Evolutionary conservation across 1,140 invertebrate genomes (phyloP), one percentile per base, ranked within the genome.

Genomic region (Neodiprion lecontei): DNA sequence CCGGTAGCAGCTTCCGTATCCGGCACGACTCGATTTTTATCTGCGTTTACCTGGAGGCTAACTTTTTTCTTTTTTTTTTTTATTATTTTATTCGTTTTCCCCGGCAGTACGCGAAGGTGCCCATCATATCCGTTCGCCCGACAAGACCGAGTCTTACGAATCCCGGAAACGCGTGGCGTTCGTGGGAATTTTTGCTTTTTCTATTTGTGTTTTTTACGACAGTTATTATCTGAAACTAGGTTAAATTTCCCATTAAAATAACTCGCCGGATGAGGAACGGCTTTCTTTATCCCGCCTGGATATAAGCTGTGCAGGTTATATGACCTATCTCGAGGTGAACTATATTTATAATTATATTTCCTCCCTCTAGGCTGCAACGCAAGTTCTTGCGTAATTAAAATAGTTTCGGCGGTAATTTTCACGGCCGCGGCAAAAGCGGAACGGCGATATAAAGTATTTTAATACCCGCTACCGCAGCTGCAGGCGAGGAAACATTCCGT

Each of bases 181-280:
- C 2, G 28, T 40, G 28, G 28, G 5, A 3, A 40, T 61, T 61
- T 17, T 61, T 9, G 5, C 9, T 61, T 17, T 1, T 17, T 17
- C 9, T 17, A 4, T 9, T 14, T 14, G 4, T 17, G 3, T 61
- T 17, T 14, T 61, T 61, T 61, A 14, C 53, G n/a, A 61, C 28
- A 40, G 53, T 14, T 61, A 61, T 61, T 61, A 61, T 61, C 28
- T 8, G n/a, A 12, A 61, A 61, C 53, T 61, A 61, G 53, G 53
- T 61, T 61, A 61, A 61, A 61, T 61, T 61, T 5, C 53, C 53
- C 53, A 61, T 61, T 61, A 61, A 61, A 61, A 61, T 61, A 61
- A 61, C 53, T 61, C 11, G 5, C 53, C n/a, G n/a, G 53, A 61
- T 61, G 53, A 61, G 9, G 53, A 40, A 40, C 28, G 28, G 28